These are phyloP conservation scores for Morbakka virulenta DNA, from an alignment of 30 jellyfish, hydroid and myxozoan genomes.

Conservation along the genomic window DNA sequence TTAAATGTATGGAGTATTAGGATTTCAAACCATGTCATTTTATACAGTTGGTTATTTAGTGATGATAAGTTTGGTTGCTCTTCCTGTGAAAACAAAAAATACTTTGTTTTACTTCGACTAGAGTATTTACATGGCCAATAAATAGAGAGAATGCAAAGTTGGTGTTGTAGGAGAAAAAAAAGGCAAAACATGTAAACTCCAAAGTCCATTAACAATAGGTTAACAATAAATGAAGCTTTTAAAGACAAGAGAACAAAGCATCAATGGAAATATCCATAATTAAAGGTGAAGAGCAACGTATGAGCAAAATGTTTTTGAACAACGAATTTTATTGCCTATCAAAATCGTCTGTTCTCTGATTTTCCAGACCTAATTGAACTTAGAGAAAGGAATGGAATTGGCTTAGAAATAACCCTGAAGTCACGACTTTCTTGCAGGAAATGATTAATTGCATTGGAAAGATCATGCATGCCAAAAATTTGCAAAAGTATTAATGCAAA, in stretches of 20 bases:
- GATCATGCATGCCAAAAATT: slow-evolving; percentile 5
- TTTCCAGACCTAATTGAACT: too few relatives aligned
- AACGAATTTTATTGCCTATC: neutral
- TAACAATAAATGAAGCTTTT: too few relatives aligned
- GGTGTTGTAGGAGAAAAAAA: slow-evolving; percentile 4
- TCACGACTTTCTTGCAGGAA: slow-evolving; percentile 1
- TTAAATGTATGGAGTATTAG: too few relatives aligned
- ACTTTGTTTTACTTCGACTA: neutral
- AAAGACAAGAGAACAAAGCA: too few relatives aligned
- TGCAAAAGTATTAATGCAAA: neutral
- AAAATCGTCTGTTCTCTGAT: too few relatives aligned
- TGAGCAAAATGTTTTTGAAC: slow-evolving; percentile 3
- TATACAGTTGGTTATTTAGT: too few relatives aligned
- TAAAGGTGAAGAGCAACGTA: slow-evolving; percentile 5
- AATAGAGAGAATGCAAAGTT: slow-evolving; percentile 2
- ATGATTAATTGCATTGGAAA: slow-evolving; percentile 22
- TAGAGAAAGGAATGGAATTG: slow-evolving; percentile 15
- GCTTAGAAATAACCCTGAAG: neutral
- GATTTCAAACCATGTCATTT: too few relatives aligned
- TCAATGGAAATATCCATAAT: neutral
- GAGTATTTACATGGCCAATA: slow-evolving; percentile 13
- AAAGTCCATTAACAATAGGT: neutral
- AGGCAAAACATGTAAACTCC: neutral
- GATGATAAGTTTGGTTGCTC: neutral
- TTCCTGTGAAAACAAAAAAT: neutral